Base-by-base conservation (phyloP, 2,888 invertebrate species). In the Oxyscelio sp. region DNA sequence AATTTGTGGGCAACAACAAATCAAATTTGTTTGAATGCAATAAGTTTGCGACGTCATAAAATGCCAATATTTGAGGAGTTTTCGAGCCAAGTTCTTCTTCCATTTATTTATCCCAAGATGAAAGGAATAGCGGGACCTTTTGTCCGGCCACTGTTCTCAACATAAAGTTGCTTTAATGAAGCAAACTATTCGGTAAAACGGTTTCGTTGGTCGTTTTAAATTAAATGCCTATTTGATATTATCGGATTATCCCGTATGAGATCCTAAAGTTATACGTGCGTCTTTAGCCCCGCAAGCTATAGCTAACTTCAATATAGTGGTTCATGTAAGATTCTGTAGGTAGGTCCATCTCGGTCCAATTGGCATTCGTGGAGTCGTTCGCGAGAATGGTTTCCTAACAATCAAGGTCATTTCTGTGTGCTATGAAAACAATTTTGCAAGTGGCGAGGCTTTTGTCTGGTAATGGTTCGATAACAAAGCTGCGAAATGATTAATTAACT, bases 201-300 rank as follows among this genome's bases (percentile, higher is more conserved):
- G 63, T 68, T 54, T 56, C 40, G 56, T 68, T 74, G 56, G 68
- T 56, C 74, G 68, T 68, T 59, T 54, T 75, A 9, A 56, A 48
- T 82, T 68, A 75, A 82, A 70, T 75, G 63, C 56, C 75, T 82
- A 75, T 75, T 75, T 70, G 81, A 82, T 81, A 81, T 75, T 82
- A 77, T 71, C 71, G 75, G 75, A 82, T 82, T 82, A 82, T 77
- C 71, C 77, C 82, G 77, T 83, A 83, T 83, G 82, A 83, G 82
- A 71, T 83, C 77, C 77, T 58, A 71, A 77, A 77, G 75, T 83
- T 83, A 77, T 83, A 82, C 58, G 65, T 34, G 45, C 71, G 54
- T 77, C 66, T 71, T 77, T 58, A 83, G 82, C 71, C 65, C 31
- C 24, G 59, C 77, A 77, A 65, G 71, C 59, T 82, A 71, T 71